Conservation (phyloP, 2,113 vertebrate genomes). For the Hiodon tergisus region DNA sequence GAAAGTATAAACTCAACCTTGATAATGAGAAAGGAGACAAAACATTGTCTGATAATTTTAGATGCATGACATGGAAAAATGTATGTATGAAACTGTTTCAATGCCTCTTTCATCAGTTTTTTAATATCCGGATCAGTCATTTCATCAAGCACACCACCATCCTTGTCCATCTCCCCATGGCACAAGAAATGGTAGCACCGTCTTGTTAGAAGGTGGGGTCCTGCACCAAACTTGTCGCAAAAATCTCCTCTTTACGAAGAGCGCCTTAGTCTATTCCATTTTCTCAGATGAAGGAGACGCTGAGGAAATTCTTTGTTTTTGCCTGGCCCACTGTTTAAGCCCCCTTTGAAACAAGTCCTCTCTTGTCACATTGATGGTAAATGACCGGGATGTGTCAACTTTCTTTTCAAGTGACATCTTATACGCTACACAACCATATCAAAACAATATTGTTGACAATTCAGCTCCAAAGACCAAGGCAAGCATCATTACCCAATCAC, state of each 20-base stretch:
- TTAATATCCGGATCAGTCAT: conserved; percentile 8
- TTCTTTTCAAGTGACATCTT: no score
- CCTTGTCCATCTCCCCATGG: conserved; percentile 10
- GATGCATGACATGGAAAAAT: conserved; percentile 11
- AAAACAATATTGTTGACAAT: no score
- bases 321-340: background rate
- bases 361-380: no score
- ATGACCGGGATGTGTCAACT: no score
- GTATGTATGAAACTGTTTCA: background rate
- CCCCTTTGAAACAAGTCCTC: no score
- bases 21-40: no score
- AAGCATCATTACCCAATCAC: no score
- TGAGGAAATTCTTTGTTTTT: conserved; percentile 18
- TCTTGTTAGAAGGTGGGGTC: conserved; percentile 3
- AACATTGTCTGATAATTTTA: no score
- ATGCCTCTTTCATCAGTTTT: conserved; percentile 12
- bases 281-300: conserved; percentile 11
- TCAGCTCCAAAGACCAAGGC: no score
- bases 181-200: conserved; percentile 11
- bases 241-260: conserved; percentile 14
- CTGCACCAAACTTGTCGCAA: conserved; percentile 12
- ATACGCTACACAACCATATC: no score
- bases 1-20: no score
- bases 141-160: conserved; percentile 4
- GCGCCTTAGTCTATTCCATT: conserved; percentile 15